phyloP scores from a whole-genome alignment of 2,888 invertebrate genomes.

The Drepanosiphum platanoidis region DNA sequence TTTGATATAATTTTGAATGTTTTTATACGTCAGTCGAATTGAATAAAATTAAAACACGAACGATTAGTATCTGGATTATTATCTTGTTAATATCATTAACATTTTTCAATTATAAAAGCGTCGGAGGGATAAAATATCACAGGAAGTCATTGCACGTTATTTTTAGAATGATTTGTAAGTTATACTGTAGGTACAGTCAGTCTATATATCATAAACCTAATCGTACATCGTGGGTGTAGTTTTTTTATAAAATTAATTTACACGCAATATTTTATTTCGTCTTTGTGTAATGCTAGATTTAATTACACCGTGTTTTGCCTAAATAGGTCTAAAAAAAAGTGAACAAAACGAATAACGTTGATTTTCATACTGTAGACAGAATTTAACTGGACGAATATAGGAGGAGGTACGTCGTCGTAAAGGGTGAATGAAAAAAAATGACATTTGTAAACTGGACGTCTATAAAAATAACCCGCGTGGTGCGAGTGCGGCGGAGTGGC shows the following conservation, averaged over 20 bases:
- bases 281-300: too few species aligned
- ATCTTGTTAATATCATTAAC: too few species aligned
- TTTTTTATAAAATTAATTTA: background rate
- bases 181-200: too few species aligned
- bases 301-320: too few species aligned
- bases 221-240: too few species aligned
- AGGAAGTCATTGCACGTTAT: background rate
- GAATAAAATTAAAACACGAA: background rate
- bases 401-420: background rate
- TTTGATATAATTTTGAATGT: too few species aligned
- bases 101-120: too few species aligned
- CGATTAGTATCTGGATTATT: background rate
- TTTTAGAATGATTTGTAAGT: background rate
- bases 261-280: background rate
- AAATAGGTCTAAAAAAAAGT: background rate
- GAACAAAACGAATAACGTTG: background rate
- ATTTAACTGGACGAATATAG: background rate
- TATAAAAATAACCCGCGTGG: slow-evolving; percentile 20
- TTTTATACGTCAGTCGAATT: too few species aligned
- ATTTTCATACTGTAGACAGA: slow-evolving; percentile 11
- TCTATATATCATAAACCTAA: too few species aligned
- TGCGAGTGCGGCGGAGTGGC: background rate
- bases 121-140: background rate
- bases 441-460: slow-evolving; percentile 28
- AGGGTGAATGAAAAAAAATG: background rate